Evolutionary conservation across 2,113 vertebrate species (phyloP).

Genomic region (Motacilla tschutschensis): DNA sequence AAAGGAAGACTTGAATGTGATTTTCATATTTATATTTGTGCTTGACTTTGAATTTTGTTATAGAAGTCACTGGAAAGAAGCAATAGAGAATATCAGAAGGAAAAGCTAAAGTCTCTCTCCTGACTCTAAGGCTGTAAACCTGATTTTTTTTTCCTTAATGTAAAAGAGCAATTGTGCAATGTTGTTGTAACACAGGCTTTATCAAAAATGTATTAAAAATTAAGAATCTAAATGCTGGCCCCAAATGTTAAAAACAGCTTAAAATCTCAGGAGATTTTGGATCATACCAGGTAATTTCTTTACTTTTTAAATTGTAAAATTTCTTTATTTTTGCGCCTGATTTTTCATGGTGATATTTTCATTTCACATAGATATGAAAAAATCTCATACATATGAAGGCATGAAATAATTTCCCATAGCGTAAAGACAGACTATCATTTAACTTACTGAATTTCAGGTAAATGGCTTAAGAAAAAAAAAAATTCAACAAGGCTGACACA

Average conservation of each 20-base stretch:
- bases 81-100: not conserved
- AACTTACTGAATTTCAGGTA: not conserved
- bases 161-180: not conserved
- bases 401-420: not conserved
- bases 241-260: not conserved
- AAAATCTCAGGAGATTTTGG: not conserved
- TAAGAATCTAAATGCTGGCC: not conserved
- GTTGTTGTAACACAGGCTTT: not conserved
- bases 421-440: not conserved
- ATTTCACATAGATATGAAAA: not conserved
- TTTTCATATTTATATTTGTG: slow-evolving; percentile 4
- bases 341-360: not conserved
- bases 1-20: not conserved
- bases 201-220: not conserved
- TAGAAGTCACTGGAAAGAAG: not conserved
- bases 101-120: not conserved
- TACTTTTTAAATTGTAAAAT: not conserved
- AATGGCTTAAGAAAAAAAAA: not conserved
- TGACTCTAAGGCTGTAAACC: not conserved
- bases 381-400: not conserved
- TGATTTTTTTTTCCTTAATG: not conserved
- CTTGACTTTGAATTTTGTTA: not conserved
- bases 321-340: not conserved
- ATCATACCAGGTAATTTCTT: not conserved
- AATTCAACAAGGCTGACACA: fast-evolving